These are phyloP conservation scores for Rhegmatorhina hoffmannsi DNA, from an alignment of 2,113 vertebrate species.

Conservation along the genomic window DNA sequence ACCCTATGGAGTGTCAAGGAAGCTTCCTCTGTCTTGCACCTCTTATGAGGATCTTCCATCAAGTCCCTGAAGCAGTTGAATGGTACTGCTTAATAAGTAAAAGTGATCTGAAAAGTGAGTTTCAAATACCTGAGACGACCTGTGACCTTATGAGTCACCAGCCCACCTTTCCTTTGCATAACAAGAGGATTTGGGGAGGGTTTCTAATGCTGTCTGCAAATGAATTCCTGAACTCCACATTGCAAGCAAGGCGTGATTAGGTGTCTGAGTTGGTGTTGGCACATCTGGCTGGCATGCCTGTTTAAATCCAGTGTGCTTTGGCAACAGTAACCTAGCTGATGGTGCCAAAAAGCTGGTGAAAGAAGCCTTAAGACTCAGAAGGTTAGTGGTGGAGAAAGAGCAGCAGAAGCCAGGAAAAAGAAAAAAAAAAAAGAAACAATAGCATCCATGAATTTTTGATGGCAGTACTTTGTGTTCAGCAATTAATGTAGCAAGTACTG, in stretches of 20 bases:
- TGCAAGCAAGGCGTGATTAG: neutral
- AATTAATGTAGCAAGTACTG: neutral
- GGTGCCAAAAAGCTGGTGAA: neutral
- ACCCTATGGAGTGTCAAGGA: neutral
- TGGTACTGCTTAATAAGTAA: neutral
- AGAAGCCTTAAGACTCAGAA: neutral
- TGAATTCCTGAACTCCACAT: neutral
- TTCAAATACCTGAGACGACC: neutral
- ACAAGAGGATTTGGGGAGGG: neutral
- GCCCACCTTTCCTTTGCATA: neutral
- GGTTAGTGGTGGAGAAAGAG: neutral
- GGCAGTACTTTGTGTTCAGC: neutral
- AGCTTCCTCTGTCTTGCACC: neutral
- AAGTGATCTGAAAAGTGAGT: neutral
- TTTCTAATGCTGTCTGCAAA: neutral
- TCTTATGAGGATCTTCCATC: neutral
- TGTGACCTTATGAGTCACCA: neutral
- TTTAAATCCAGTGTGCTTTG: neutral
- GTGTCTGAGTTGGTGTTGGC: neutral
- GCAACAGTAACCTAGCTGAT: neutral
- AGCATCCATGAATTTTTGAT: neutral
- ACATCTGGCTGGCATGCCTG: neutral
- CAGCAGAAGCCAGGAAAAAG: neutral
- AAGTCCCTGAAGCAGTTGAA: neutral
- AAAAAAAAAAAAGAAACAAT: neutral